These are phyloP conservation scores for Hybos culiciformis DNA, from an alignment of 2,888 invertebrate species.

Conservation along the genomic window DNA sequence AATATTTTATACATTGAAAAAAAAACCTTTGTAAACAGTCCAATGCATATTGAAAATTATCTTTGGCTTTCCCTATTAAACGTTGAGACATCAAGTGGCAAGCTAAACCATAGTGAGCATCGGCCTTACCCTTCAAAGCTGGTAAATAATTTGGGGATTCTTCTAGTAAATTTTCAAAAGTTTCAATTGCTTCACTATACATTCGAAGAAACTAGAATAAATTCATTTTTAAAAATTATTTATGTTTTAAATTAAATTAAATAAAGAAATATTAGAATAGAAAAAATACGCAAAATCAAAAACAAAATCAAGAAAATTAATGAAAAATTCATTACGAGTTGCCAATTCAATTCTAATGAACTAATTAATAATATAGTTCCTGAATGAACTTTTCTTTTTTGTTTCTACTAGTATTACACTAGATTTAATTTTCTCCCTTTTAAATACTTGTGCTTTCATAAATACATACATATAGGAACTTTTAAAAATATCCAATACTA, in stretches of 20 bases:
- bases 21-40: constrained; percentile 35
- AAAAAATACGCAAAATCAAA: neutral
- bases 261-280: neutral
- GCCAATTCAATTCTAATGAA: too few relatives aligned
- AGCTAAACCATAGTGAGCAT: constrained; percentile 62
- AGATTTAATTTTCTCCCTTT: too few relatives aligned
- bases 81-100: constrained; percentile 50
- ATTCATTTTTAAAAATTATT: constrained; percentile 3
- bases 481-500: too few relatives aligned
- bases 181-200: constrained; percentile 58
- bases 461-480: too few relatives aligned
- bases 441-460: too few relatives aligned
- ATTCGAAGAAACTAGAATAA: constrained; percentile 24
- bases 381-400: too few relatives aligned
- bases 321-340: too few relatives aligned
- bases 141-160: constrained; percentile 48
- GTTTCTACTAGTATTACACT: too few relatives aligned
- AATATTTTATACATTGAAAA: too few relatives aligned
- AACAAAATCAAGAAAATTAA: too few relatives aligned
- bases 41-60: constrained; percentile 57
- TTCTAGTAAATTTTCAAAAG: constrained; percentile 47
- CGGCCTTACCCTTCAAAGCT: constrained; percentile 67
- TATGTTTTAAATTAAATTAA: neutral
- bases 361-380: too few relatives aligned
- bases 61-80: constrained; percentile 55